Evolutionary conservation across 2,113 vertebrate species (phyloP).

Genomic region (Parus major): DNA sequence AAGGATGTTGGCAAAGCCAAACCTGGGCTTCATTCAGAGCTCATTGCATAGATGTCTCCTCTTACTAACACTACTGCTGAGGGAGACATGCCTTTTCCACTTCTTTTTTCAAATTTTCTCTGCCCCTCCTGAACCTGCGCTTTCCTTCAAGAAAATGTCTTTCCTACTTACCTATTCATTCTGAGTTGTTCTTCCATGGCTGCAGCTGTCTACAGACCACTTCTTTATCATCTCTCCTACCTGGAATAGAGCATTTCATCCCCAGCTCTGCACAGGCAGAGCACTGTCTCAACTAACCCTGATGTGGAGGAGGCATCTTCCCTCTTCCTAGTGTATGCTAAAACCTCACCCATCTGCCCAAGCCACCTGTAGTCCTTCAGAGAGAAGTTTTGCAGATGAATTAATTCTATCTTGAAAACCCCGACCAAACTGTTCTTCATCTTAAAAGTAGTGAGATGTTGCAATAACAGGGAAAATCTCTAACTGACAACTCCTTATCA

Average conservation of each 20-base stretch:
- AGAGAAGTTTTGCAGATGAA: neutral
- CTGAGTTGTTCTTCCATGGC: neutral
- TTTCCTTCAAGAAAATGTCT: neutral
- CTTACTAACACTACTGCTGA: neutral
- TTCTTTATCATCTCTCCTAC: neutral
- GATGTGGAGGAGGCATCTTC: neutral
- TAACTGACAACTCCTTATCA: neutral
- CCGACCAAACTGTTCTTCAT: neutral
- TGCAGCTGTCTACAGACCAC: neutral
- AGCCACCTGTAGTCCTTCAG: neutral
- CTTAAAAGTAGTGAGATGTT: neutral
- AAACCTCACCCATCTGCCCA: neutral
- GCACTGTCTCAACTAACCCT: neutral
- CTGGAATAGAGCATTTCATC: neutral
- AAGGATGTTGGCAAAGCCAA: neutral
- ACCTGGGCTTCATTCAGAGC: neutral
- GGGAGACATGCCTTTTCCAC: neutral
- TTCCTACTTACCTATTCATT: neutral
- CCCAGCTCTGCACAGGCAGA: neutral
- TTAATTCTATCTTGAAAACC: neutral
- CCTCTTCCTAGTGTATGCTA: neutral
- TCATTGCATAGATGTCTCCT: neutral
- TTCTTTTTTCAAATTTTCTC: neutral
- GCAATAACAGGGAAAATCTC: neutral
- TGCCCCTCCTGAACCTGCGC: neutral